phyloP scores from a whole-genome alignment of 2,888 invertebrate species.

The Liopterus haemorrhoidalis region DNA sequence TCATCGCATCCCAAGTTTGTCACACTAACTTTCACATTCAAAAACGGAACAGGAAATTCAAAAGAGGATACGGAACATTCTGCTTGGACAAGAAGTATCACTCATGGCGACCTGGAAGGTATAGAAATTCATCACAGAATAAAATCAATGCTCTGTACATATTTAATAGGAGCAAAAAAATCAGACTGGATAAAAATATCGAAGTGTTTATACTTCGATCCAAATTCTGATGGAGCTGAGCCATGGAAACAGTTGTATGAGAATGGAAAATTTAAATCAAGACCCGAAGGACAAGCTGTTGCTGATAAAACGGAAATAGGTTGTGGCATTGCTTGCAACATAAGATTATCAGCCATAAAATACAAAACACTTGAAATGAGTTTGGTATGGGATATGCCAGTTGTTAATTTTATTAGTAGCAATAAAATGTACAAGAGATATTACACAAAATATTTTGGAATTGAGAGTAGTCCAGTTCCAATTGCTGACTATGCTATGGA shows the following conservation, averaged over 20 bases:
- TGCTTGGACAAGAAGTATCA: conserved; percentile 54
- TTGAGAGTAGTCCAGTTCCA: conserved; percentile 62
- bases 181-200: conserved; percentile 51
- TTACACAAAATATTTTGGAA: conserved; percentile 79
- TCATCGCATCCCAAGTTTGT: conserved; percentile 64
- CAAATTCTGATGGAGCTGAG: conserved; percentile 58
- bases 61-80: conserved; percentile 51
- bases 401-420: conserved; percentile 68
- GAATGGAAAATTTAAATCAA: conserved; percentile 57
- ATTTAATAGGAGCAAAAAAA: conserved; percentile 53
- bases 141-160: conserved; percentile 60
- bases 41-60: conserved; percentile 71
- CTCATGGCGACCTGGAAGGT: conserved; percentile 49
- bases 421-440: conserved; percentile 63
- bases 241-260: conserved; percentile 72
- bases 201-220: conserved; percentile 60
- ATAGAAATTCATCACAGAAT: conserved; percentile 65
- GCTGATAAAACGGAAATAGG: conserved; percentile 41
- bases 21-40: conserved; percentile 84
- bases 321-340: conserved; percentile 62
- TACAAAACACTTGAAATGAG: conserved; percentile 60
- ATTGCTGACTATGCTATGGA: conserved; percentile 72
- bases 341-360: conserved; percentile 51
- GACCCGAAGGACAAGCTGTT: conserved; percentile 26
- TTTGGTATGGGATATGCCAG: conserved; percentile 90